phyloP scores from a whole-genome alignment of 1,140 invertebrate species.

The Drosophila pruinosa region DNA sequence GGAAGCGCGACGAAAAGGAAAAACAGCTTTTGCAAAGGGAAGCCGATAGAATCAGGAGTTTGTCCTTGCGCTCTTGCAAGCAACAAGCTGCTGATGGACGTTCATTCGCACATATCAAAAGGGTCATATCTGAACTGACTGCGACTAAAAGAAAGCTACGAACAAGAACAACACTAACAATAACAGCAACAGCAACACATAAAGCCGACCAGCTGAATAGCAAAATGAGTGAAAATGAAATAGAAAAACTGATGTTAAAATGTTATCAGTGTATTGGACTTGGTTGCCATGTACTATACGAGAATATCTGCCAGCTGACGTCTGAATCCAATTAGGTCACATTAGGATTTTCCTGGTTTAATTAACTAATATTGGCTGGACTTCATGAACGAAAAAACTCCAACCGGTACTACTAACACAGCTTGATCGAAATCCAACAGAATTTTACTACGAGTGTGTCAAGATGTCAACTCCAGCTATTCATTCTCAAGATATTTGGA shows the following conservation, averaged over 20 bases:
- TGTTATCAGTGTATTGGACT: neutral
- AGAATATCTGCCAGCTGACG: slow-evolving; percentile 47
- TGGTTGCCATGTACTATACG: slow-evolving; percentile 6
- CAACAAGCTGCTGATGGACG: slow-evolving; percentile 54
- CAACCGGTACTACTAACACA: neutral
- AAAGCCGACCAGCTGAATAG: slow-evolving; percentile 44
- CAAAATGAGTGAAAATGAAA: slow-evolving; percentile 29
- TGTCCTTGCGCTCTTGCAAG: slow-evolving; percentile 33
- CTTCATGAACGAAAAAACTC: neutral
- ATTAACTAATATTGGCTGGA: slow-evolving; percentile 69
- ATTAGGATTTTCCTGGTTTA: slow-evolving; percentile 75
- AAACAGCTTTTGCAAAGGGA: slow-evolving; percentile 13
- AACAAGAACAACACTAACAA: slow-evolving; percentile 9
- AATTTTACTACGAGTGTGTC: no score
- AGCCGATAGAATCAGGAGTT: neutral
- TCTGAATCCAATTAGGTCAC: slow-evolving; percentile 68
- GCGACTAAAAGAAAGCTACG: slow-evolving; percentile 5
- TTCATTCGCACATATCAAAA: slow-evolving; percentile 49
- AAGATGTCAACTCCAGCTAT: no score
- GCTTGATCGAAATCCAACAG: neutral
- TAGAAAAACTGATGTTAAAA: slow-evolving; percentile 33
- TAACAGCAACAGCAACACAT: slow-evolving; percentile 34
- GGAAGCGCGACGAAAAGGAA: slow-evolving; percentile 55
- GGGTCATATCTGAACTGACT: slow-evolving; percentile 54
- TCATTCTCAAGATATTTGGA: neutral